Conservation (phyloP, 2,888 invertebrate genomes). For the Ganaspis brasiliensis region DNA sequence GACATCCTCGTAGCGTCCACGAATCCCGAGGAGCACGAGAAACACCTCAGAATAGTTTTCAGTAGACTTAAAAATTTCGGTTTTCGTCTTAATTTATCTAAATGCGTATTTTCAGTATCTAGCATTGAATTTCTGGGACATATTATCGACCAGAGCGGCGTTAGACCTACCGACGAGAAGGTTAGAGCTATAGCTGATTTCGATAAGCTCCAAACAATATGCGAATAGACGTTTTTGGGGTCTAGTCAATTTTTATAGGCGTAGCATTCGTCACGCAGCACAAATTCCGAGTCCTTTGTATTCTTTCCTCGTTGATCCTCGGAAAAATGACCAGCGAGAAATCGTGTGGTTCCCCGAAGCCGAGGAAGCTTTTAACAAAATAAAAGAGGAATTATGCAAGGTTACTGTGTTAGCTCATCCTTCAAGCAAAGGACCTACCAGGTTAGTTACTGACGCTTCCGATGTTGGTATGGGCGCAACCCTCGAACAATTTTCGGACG, state of each 20-base stretch:
- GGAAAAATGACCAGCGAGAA: constrained; percentile 42
- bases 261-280: constrained; percentile 35
- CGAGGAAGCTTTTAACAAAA: constrained; percentile 48
- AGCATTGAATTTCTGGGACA: constrained; percentile 70
- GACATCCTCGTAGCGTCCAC: constrained; percentile 58
- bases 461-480: no score
- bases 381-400: constrained; percentile 49
- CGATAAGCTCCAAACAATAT: constrained; percentile 66
- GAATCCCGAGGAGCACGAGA: constrained; percentile 50
- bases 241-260: constrained; percentile 75
- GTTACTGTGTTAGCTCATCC: constrained; percentile 50
- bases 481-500: no score
- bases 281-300: constrained; percentile 42
- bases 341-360: constrained; percentile 53
- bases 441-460: neutral
- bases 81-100: constrained; percentile 62
- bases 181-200: constrained; percentile 68
- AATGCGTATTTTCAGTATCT: constrained; percentile 69
- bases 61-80: constrained; percentile 51
- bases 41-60: constrained; percentile 53
- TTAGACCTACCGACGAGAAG: constrained; percentile 69
- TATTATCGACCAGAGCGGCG: constrained; percentile 64
- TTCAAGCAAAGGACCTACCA: constrained; percentile 17
- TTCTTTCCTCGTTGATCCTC: constrained; percentile 33
- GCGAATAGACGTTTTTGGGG: constrained; percentile 72